Evolutionary conservation across 2,888 invertebrate genomes (phyloP).

Genomic region (Brachyptera risi): DNA sequence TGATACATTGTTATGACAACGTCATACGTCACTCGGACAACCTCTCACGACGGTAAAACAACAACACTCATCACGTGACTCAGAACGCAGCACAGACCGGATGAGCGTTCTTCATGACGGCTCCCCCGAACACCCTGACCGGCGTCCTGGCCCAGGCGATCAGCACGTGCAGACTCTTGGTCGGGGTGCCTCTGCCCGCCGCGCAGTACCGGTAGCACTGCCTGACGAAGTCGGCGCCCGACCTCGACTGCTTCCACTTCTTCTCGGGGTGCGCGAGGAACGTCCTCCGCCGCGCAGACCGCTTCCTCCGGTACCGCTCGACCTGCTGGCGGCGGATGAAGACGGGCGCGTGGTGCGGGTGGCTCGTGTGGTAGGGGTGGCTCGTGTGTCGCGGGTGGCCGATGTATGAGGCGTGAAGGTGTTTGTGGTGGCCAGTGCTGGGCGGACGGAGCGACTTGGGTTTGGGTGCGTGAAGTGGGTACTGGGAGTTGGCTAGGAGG

Average conservation of each 20-base stretch:
- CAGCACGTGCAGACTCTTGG: slow-evolving; percentile 20
- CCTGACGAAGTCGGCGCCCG: slow-evolving; percentile 43
- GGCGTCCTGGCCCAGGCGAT: slow-evolving; percentile 65
- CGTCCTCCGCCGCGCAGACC: background rate
- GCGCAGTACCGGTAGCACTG: slow-evolving; percentile 47
- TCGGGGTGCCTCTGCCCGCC: slow-evolving; percentile 49
- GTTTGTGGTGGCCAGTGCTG: background rate
- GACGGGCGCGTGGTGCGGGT: background rate
- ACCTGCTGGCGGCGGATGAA: background rate
- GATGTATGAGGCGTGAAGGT: too few species aligned
- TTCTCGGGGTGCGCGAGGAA: background rate
- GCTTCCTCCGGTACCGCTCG: background rate
- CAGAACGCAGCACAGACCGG: slow-evolving; percentile 57
- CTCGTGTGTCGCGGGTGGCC: background rate
- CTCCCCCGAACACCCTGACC: slow-evolving; percentile 63
- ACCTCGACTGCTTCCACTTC: background rate
- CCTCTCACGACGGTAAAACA: too few species aligned
- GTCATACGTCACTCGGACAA: too few species aligned
- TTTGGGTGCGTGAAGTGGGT: background rate
- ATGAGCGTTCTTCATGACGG: slow-evolving; percentile 54
- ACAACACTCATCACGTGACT: slow-evolving; percentile 19
- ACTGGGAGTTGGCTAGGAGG: slow-evolving; percentile 20
- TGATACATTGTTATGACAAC: too few species aligned
- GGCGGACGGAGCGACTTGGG: background rate
- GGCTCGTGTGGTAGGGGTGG: background rate